Percentiles rank a stretch among this genome's conserved stretches.
Conservation (phyloP, 2,797 vertebrate genomes). For the Bovichtus diacanthus region DNA sequence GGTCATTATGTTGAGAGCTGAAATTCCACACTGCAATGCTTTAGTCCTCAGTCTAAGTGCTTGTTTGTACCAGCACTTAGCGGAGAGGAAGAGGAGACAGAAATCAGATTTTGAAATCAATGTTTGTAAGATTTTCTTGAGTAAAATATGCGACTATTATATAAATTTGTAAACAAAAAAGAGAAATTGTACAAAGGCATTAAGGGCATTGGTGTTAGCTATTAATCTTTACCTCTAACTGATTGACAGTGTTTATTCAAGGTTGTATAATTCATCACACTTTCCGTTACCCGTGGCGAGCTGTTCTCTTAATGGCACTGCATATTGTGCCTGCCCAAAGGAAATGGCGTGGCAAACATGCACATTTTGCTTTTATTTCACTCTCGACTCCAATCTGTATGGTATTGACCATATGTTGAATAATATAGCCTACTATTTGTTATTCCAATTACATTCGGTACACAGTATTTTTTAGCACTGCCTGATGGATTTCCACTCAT, state of each 20-base stretch:
- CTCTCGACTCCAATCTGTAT: constrained; percentile 66
- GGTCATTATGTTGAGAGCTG: constrained; percentile 78
- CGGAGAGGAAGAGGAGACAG: constrained; percentile 53
- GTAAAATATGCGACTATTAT: constrained; percentile 43
- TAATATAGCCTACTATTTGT: constrained; percentile 76
- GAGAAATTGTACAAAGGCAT: constrained; percentile 38
- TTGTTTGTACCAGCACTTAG: constrained; percentile 79
- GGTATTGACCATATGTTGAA: constrained; percentile 81
- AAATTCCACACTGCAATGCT: constrained; percentile 76
- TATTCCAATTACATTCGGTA: constrained; percentile 79
- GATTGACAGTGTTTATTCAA: constrained; percentile 72
- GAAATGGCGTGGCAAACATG: constrained; percentile 71
- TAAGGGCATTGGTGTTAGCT: constrained; percentile 38
- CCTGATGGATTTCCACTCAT: constrained; percentile 82
- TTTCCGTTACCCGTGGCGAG: constrained; percentile 65
- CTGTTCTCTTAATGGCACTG: constrained; percentile 65
- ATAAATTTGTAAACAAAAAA: constrained; percentile 40
- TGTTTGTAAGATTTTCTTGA: constrained; percentile 23
- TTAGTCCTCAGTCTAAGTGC: constrained; percentile 68
- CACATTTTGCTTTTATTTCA: constrained; percentile 64
- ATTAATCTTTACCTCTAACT: constrained; percentile 63
- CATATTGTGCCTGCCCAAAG: constrained; percentile 64
- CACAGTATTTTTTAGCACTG: constrained; percentile 75
- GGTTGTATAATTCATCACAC: constrained; percentile 70
- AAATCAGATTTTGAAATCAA: constrained; percentile 67